Conservation (phyloP, 2,113 vertebrate species). For the Natator depressus region DNA sequence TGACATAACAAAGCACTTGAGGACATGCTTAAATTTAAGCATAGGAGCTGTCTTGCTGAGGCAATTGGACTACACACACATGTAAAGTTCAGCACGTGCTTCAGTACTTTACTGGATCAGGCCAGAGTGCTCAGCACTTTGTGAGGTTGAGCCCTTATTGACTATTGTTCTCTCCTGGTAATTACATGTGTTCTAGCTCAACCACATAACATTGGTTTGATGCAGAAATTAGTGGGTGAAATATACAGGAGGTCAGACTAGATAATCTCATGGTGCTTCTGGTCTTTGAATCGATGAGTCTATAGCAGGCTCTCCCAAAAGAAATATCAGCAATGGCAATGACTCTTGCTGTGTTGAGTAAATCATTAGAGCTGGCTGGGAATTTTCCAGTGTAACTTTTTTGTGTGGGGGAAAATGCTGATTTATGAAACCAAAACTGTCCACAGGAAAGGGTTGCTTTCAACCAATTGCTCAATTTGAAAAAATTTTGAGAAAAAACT, state of each 20-base stretch:
- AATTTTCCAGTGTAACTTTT: neutral
- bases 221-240: neutral
- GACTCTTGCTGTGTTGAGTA: neutral
- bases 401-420: neutral
- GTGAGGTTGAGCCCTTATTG: neutral
- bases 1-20: neutral
- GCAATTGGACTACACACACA: neutral
- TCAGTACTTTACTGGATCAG: neutral
- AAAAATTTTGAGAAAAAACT: neutral
- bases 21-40: neutral
- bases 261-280: neutral
- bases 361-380: neutral
- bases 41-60: neutral
- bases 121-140: neutral
- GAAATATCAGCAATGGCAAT: neutral
- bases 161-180: neutral
- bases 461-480: neutral
- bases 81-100: neutral
- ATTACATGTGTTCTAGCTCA: neutral
- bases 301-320: neutral
- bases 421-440: neutral
- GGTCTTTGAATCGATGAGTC: neutral
- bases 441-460: neutral
- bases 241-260: neutral
- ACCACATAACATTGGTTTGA: fast-evolving